These are phyloP conservation scores for Sapajus apella DNA, from an alignment of 2,113 vertebrate species.

Conservation along the genomic window DNA sequence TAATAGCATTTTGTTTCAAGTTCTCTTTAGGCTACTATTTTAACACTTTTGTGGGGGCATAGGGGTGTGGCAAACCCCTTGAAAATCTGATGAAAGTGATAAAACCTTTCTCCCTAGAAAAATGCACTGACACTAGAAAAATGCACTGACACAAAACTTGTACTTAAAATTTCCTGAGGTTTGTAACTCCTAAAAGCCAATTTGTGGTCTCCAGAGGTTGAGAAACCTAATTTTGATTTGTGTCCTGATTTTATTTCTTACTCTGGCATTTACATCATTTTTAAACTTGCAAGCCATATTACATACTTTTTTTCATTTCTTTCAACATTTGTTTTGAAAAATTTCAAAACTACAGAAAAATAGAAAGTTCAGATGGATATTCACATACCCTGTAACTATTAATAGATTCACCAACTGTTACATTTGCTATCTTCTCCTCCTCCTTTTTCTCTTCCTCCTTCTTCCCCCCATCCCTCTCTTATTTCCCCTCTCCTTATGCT, in stretches of 20 bases:
- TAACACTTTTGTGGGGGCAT: not conserved
- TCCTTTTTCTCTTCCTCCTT: not conserved
- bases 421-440: rapidly evolving
- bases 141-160: not conserved
- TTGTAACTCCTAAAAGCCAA: not conserved
- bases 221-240: not conserved
- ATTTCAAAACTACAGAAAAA: not conserved
- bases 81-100: not conserved
- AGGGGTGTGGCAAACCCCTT: not conserved
- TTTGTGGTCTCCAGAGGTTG: not conserved
- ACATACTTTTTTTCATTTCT: not conserved
- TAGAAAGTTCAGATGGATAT: not conserved
- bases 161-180: not conserved
- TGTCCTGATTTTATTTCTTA: not conserved
- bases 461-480: too few species aligned
- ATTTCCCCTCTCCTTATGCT: too few species aligned
- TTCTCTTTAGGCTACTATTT: not conserved
- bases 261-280: not conserved
- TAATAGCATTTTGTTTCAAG: not conserved
- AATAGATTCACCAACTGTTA: not conserved
- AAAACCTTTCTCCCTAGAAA: not conserved
- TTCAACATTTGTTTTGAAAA: not conserved
- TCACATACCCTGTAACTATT: not conserved
- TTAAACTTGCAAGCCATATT: not conserved
- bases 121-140: not conserved